A percentile compares a stretch with the other conserved stretches of the same genome.
Conservation (phyloP, 2,797 vertebrate species). For the Melanotaenia boesemani region DNA sequence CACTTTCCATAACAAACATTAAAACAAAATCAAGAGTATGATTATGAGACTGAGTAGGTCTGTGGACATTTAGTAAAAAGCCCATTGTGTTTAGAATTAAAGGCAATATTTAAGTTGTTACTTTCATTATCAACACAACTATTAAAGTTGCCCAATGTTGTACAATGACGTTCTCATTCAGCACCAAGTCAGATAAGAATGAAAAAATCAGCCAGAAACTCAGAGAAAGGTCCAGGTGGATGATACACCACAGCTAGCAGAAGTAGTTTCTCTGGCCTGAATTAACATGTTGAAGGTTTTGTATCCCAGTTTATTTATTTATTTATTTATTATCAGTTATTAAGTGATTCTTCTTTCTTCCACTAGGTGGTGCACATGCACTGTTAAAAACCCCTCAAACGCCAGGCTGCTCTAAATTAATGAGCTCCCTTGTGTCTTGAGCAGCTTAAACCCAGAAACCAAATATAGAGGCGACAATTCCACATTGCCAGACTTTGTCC, state of each 20-base stretch:
- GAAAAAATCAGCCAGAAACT: not conserved
- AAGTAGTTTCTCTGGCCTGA: not conserved
- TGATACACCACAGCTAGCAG: no score
- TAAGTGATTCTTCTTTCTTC: slow-evolving; percentile 12
- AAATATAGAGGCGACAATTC: slow-evolving; percentile 38
- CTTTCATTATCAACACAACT: no score
- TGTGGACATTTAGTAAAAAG: no score
- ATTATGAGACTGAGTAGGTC: no score
- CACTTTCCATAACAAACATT: no score
- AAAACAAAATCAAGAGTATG: no score
- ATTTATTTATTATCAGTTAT: not conserved
- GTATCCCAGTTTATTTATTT: not conserved
- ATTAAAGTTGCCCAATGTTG: no score
- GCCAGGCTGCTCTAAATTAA: not conserved
- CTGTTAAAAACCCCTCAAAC: slow-evolving; percentile 6
- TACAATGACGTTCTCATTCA: no score
- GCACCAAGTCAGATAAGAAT: no score
- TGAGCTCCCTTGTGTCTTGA: slow-evolving; percentile 6
- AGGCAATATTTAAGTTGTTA: no score
- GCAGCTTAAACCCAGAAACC: slow-evolving; percentile 24
- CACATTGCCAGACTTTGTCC: slow-evolving; percentile 30
- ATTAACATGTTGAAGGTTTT: not conserved
- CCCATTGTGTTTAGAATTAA: no score
- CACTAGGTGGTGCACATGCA: slow-evolving; percentile 56
- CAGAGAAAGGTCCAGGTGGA: no score